phyloP scores from a whole-genome alignment of 2,888 invertebrate species.

The Entomobrya proxima region DNA sequence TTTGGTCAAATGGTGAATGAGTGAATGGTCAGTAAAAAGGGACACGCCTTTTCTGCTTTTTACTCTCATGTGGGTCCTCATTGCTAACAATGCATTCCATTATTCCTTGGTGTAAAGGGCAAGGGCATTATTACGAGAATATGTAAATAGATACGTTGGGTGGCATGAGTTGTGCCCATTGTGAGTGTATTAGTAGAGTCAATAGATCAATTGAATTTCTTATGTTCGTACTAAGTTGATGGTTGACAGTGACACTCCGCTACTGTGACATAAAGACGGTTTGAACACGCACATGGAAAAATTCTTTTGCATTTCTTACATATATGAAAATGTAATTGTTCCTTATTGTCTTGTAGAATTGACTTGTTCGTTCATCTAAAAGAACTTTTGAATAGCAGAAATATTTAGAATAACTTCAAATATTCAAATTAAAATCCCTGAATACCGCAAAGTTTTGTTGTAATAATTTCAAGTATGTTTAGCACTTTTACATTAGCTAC shows the following conservation, averaged over 20 bases:
- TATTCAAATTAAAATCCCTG: no score
- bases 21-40: slow-evolving; percentile 58
- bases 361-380: no score
- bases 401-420: no score
- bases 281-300: neutral
- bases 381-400: no score
- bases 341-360: no score
- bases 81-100: slow-evolving; percentile 53
- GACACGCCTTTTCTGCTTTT: slow-evolving; percentile 71
- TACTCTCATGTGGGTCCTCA: slow-evolving; percentile 63
- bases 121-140: slow-evolving; percentile 46
- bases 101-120: slow-evolving; percentile 62
- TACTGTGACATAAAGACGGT: neutral
- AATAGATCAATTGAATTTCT: neutral
- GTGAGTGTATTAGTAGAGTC: neutral
- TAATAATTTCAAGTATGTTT: no score
- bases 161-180: slow-evolving; percentile 28
- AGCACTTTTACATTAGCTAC: neutral
- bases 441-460: no score
- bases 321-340: no score
- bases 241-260: neutral
- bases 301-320: no score
- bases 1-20: slow-evolving; percentile 44
- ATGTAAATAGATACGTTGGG: slow-evolving; percentile 57
- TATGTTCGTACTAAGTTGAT: neutral